Evolutionary conservation across 1,140 invertebrate genomes (phyloP).

Genomic region (Helicorthomorpha holstii): DNA sequence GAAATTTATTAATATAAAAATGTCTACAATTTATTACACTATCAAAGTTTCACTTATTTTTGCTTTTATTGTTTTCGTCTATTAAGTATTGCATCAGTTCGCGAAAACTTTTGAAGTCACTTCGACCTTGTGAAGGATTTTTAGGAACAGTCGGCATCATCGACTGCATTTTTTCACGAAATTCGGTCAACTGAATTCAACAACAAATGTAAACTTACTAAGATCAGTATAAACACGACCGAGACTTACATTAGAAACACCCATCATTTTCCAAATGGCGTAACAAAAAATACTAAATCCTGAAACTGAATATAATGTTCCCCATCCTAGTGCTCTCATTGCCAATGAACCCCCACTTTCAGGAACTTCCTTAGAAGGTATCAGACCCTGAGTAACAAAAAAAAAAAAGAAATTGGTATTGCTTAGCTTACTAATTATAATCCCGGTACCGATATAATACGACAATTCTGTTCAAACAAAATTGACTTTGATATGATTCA

Average conservation of each 20-base stretch:
- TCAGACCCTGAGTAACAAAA: no score
- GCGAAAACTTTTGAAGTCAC: conserved; percentile 47
- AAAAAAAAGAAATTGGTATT: neutral
- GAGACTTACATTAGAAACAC: conserved; percentile 49
- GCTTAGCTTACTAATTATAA: no score
- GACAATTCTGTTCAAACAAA: no score
- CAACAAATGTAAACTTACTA: neutral
- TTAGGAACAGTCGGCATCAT: conserved; percentile 55
- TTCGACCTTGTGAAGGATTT: conserved; percentile 61
- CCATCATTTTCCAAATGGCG: conserved; percentile 72
- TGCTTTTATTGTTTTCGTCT: conserved; percentile 16
- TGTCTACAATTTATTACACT: no score
- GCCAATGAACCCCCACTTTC: conserved; percentile 63
- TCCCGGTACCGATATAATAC: no score
- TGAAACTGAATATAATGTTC: conserved; percentile 63
- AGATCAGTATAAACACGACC: neutral
- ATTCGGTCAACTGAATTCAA: conserved; percentile 26
- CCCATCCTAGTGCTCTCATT: conserved; percentile 64
- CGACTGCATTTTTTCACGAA: conserved; percentile 29
- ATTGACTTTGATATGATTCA: no score
- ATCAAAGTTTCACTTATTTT: no score
- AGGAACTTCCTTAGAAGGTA: conserved; percentile 39
- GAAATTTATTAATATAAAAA: no score
- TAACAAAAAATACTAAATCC: conserved; percentile 66
- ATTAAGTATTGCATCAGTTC: conserved; percentile 27